These are phyloP conservation scores for Poecilia latipinna DNA, from an alignment of 2,113 vertebrate species.

Conservation along the genomic window DNA sequence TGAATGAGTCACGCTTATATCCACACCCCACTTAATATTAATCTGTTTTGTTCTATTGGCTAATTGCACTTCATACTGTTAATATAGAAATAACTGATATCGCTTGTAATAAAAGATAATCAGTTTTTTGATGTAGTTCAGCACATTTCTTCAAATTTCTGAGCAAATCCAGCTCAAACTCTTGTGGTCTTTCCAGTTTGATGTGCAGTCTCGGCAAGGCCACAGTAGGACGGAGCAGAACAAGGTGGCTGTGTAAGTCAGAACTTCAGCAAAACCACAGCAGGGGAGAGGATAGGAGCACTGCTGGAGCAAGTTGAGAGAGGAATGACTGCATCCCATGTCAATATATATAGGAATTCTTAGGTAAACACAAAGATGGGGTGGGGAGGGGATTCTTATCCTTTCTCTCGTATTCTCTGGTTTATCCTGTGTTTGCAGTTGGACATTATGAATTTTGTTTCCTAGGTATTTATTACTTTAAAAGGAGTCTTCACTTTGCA, in stretches of 20 bases:
- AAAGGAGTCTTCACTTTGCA: neutral
- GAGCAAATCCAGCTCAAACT: conserved; percentile 21
- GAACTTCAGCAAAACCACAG: conserved; percentile 71
- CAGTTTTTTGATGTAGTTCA: conserved; percentile 33
- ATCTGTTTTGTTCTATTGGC: neutral
- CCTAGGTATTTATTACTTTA: neutral
- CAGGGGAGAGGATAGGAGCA: conserved; percentile 55
- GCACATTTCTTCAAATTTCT: conserved; percentile 38
- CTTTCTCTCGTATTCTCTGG: conserved; percentile 12
- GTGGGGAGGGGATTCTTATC: neutral
- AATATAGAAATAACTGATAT: neutral
- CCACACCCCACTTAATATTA: neutral
- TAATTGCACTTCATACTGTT: neutral
- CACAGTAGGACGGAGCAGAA: conserved; percentile 45
- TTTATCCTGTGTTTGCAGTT: neutral
- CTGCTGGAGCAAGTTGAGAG: conserved; percentile 38
- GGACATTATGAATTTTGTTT: neutral
- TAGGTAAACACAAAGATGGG: conserved; percentile 14
- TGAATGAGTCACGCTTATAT: neutral
- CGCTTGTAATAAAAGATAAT: conserved; percentile 11
- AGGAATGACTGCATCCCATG: conserved; percentile 49
- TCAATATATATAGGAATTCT: conserved; percentile 29
- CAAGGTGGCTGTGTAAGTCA: conserved; percentile 66
- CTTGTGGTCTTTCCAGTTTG: conserved; percentile 47
- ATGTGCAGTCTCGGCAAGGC: conserved; percentile 63